Evolutionary conservation across 1,140 invertebrate genomes (phyloP).

Genomic region (Camponotus floridanus): DNA sequence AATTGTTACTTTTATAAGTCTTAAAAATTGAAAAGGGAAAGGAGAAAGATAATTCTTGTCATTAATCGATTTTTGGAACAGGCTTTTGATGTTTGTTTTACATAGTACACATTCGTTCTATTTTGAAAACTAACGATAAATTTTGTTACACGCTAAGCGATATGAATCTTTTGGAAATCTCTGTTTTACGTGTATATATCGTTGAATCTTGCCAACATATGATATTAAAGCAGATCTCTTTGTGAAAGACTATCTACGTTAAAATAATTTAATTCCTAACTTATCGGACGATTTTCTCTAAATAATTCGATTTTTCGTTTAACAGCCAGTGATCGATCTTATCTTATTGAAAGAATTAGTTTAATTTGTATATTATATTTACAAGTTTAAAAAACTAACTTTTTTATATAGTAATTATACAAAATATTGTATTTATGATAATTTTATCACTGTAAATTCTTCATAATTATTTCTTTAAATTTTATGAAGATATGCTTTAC

Average conservation of each 20-base stretch:
- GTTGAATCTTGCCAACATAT: conserved; percentile 37
- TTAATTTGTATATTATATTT: neutral
- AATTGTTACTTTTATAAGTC: conserved; percentile 3
- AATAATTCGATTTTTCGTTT: conserved; percentile 37
- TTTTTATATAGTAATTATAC: neutral
- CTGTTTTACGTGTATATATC: conserved; percentile 36
- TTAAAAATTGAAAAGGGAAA: neutral
- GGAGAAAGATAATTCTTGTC: neutral
- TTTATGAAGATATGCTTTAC: neutral
- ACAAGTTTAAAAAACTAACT: neutral
- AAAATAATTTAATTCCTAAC: conserved; percentile 14
- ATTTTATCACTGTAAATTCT: neutral
- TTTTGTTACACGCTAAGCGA: conserved; percentile 34
- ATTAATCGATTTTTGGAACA: conserved; percentile 39
- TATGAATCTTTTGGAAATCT: conserved; percentile 55
- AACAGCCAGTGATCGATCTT: neutral
- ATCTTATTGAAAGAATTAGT: neutral
- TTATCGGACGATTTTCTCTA: conserved; percentile 38
- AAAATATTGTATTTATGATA: neutral
- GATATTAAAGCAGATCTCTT: conserved; percentile 36
- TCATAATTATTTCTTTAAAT: neutral
- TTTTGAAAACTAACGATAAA: conserved; percentile 53
- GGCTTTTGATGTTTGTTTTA: conserved; percentile 40
- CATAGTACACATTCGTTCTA: conserved; percentile 24
- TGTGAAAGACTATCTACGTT: conserved; percentile 17